phyloP scores from a whole-genome alignment of 2,888 invertebrate genomes.

The Drosophila infuscata region DNA sequence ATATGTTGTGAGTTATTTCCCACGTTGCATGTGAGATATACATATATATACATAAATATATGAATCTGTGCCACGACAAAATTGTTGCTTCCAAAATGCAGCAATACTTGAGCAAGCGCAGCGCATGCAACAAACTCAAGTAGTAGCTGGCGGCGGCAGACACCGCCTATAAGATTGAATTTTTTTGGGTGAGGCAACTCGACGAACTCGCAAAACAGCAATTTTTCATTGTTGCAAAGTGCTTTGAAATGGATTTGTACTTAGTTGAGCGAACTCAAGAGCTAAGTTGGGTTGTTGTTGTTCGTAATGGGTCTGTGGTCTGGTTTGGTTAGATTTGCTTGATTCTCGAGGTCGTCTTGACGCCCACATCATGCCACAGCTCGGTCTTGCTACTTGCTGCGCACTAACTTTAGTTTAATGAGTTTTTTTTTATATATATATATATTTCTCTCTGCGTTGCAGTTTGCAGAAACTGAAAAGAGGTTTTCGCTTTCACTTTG shows the following conservation, averaged over 20 bases:
- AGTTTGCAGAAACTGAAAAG: constrained; percentile 38
- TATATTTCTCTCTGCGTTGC: constrained; percentile 71
- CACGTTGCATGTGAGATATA: constrained; percentile 35
- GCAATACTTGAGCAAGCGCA: constrained; percentile 32
- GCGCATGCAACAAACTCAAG: constrained; percentile 34
- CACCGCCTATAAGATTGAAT: constrained; percentile 51
- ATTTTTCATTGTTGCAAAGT: constrained; percentile 63
- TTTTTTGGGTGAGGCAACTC: constrained; percentile 20
- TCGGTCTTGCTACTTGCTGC: constrained; percentile 5
- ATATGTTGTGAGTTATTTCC: constrained; percentile 30
- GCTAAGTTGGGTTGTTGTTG: constrained; percentile 18
- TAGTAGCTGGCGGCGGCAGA: constrained; percentile 37
- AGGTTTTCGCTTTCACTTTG: constrained; percentile 48
- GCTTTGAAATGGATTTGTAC: constrained; percentile 62
- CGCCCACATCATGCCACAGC: constrained; percentile 30
- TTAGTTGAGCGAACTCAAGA: constrained; percentile 42
- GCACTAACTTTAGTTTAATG: constrained; percentile 71
- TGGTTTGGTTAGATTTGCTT: constrained; percentile 37
- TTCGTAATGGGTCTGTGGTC: constrained; percentile 35
- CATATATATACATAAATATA: constrained; percentile 7
- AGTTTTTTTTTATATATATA: constrained; percentile 54
- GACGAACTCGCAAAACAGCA: constrained; percentile 42
- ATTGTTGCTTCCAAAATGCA: constrained; percentile 50
- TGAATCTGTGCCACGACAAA: constrained; percentile 41
- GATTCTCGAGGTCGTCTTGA: constrained; percentile 53